Evolutionary conservation across 2,888 invertebrate species (phyloP).

Genomic region (Zhengitettix transpicula): DNA sequence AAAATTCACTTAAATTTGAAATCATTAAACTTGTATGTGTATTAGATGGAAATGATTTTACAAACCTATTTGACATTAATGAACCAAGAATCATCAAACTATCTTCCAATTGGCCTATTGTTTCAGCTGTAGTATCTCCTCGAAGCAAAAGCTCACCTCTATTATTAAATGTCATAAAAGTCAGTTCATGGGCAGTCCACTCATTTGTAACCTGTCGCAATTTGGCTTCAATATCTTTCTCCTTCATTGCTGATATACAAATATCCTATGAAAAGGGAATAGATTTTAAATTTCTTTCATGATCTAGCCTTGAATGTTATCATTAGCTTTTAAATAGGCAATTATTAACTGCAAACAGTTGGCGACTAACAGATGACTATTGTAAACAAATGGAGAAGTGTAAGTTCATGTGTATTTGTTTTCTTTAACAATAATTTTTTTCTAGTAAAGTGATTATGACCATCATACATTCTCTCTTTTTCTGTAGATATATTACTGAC

Average conservation of each 20-base stretch:
- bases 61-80: slow-evolving; percentile 69
- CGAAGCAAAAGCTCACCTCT: slow-evolving; percentile 79
- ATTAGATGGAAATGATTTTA: background rate
- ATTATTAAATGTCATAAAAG: slow-evolving; percentile 89
- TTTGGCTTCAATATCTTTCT: slow-evolving; percentile 94
- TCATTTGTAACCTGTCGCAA: slow-evolving; percentile 86
- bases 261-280: slow-evolving; percentile 48
- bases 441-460: no score
- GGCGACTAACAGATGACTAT: no score
- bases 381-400: no score
- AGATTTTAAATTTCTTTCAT: no score
- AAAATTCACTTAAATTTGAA: no score
- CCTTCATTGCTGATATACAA: slow-evolving; percentile 95
- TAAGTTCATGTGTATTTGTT: no score
- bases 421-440: no score
- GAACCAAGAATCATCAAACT: slow-evolving; percentile 94
- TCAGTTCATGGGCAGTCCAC: slow-evolving; percentile 85
- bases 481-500: no score
- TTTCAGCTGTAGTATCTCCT: slow-evolving; percentile 90
- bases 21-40: background rate
- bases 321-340: no score
- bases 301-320: no score
- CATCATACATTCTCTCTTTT: no score
- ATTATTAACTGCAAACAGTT: no score
- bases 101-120: slow-evolving; percentile 86